Percentiles rank a stretch among this genome's conserved stretches.
phyloP scores from a whole-genome alignment of 1,140 invertebrate genomes.

The Nymphalis io region DNA sequence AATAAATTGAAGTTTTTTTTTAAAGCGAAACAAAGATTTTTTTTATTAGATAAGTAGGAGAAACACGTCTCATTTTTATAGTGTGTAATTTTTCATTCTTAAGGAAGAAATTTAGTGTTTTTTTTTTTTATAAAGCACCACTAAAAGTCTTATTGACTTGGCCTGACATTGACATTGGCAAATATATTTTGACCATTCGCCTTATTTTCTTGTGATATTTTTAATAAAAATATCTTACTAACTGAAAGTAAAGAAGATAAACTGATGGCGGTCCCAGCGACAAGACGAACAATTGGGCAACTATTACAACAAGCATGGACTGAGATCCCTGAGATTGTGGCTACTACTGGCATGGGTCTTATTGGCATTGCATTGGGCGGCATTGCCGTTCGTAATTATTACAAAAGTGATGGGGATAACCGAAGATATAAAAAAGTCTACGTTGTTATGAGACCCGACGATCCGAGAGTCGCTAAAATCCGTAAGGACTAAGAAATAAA shows the following conservation, averaged over 20 bases:
- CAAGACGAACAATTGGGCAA: conserved; percentile 62
- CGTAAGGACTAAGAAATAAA: conserved; percentile 60
- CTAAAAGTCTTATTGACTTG: neutral
- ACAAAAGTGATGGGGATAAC: conserved; percentile 84
- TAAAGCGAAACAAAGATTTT: too few species aligned
- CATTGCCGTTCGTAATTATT: conserved; percentile 74
- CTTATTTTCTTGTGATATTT: conserved; percentile 14
- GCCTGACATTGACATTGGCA: conserved; percentile 18
- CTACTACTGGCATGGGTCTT: conserved; percentile 76
- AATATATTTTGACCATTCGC: neutral
- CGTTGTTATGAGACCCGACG: conserved; percentile 83
- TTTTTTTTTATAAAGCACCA: neutral
- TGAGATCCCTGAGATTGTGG: conserved; percentile 86
- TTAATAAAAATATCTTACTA: neutral
- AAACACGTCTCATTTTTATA: too few species aligned
- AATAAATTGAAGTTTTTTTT: too few species aligned
- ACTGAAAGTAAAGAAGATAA: neutral
- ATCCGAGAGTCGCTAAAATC: conserved; percentile 81
- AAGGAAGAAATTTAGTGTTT: too few species aligned
- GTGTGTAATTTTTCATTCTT: too few species aligned
- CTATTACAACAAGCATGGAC: conserved; percentile 75
- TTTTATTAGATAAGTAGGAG: too few species aligned
- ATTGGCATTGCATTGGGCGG: conserved; percentile 74
- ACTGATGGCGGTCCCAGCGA: conserved; percentile 54
- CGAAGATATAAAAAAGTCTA: conserved; percentile 82